Percentiles rank a stretch among this genome's conserved stretches.
Evolutionary conservation across 2,888 invertebrate species (phyloP).

Genomic region (Xanthorhoe spadicearia): DNA sequence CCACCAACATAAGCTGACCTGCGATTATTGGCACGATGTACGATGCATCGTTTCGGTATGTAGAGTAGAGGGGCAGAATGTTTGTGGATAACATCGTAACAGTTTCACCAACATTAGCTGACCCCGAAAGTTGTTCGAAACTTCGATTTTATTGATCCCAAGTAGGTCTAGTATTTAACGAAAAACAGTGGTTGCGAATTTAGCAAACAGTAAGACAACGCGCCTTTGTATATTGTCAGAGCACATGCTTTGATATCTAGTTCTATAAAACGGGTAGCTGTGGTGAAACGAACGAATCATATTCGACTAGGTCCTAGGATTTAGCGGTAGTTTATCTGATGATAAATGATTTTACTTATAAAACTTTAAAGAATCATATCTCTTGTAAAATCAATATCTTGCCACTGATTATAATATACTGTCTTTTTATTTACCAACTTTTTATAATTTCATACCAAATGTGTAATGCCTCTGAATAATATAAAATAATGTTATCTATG

Average conservation of each 20-base stretch:
- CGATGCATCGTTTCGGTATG: too few relatives aligned
- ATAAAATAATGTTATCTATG: not conserved
- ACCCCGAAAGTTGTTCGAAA: too few relatives aligned
- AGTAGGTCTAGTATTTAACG: not conserved
- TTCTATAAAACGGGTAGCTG: conserved; percentile 45
- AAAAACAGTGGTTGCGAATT: not conserved
- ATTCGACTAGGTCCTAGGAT: conserved; percentile 35
- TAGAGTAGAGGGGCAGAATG: too few relatives aligned
- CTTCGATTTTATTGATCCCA: too few relatives aligned
- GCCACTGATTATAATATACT: conserved; percentile 8
- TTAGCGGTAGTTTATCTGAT: conserved; percentile 23
- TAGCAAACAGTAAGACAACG: not conserved
- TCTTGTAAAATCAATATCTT: conserved; percentile 18
- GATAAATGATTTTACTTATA: conserved; percentile 15
- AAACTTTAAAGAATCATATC: conserved; percentile 3
- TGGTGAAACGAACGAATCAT: conserved; percentile 42
- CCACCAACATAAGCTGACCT: too few relatives aligned
- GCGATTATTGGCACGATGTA: too few relatives aligned
- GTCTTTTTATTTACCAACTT: not conserved
- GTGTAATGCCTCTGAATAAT: not conserved
- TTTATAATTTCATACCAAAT: not conserved
- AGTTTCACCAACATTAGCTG: too few relatives aligned
- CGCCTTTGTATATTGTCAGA: conserved; percentile 8
- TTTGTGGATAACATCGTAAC: too few relatives aligned
- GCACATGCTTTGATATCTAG: conserved; percentile 30